Conservation (phyloP, 2,113 vertebrate genomes). For the Galbula dea region DNA sequence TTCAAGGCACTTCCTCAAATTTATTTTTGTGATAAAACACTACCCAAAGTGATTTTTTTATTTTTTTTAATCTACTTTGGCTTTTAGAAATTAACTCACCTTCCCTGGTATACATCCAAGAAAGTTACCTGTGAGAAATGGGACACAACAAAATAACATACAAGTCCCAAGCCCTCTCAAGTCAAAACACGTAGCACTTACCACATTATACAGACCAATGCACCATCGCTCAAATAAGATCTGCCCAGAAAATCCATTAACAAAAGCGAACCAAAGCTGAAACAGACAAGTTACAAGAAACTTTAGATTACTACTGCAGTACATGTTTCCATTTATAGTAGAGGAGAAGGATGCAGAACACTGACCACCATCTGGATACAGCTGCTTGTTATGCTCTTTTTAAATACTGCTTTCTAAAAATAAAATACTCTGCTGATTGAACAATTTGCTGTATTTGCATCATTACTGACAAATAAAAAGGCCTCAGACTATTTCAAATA, state of each 20-base stretch:
- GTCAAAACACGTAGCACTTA: constrained; percentile 74
- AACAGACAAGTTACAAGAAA: constrained; percentile 70
- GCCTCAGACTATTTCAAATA: neutral
- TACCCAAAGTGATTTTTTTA: neutral
- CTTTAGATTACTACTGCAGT: constrained; percentile 66
- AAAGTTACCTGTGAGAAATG: constrained; percentile 36
- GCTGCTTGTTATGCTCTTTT: constrained; percentile 13
- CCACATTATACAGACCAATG: constrained; percentile 98
- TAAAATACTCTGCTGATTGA: neutral
- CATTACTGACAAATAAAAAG: neutral
- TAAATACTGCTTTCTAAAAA: neutral
- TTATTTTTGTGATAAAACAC: neutral
- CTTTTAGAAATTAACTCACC: constrained; percentile 24
- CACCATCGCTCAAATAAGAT: constrained; percentile 99
- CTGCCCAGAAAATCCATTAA: constrained; percentile 99
- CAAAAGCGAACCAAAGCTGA: constrained; percentile 99
- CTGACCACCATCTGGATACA: constrained; percentile 64
- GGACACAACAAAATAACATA: constrained; percentile 13
- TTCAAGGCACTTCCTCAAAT: neutral
- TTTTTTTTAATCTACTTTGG: neutral
- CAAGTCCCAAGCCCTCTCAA: neutral
- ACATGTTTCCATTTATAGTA: constrained; percentile 43
- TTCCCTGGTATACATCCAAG: constrained; percentile 9
- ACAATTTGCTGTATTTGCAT: neutral
- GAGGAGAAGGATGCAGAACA: constrained; percentile 11